Percentiles rank a stretch among this genome's conserved stretches.
Evolutionary conservation across 1,140 invertebrate genomes (phyloP).

Genomic region (Lasioglossum albipes): DNA sequence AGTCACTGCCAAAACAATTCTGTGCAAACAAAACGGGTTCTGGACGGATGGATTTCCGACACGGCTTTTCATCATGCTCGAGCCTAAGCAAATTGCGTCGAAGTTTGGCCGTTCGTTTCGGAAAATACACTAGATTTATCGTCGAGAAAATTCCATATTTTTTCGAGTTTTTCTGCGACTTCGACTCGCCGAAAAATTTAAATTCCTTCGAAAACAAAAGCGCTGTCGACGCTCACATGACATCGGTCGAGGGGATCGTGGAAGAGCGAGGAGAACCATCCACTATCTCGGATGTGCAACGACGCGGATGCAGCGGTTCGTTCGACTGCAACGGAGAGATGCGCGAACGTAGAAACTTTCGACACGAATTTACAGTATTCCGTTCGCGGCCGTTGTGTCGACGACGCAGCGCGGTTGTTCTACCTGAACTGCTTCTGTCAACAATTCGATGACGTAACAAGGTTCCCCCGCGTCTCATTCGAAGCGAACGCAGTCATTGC

Average conservation of each 20-base stretch:
- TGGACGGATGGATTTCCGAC: not conserved
- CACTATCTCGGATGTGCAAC: not conserved
- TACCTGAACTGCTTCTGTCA: conserved; percentile 16
- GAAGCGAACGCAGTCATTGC: not conserved
- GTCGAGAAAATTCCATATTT: not conserved
- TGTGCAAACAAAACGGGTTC: no score
- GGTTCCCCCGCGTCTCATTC: conserved; percentile 1
- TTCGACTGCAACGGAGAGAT: conserved; percentile 13
- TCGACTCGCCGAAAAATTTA: not conserved
- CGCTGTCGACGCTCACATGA: not conserved
- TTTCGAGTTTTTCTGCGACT: not conserved
- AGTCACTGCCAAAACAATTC: no score
- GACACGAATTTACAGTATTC: conserved; percentile 19
- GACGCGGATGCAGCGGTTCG: conserved; percentile 16
- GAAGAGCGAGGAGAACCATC: not conserved
- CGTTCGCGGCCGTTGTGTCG: not conserved
- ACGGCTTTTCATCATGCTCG: not conserved
- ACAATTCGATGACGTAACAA: conserved; percentile 23
- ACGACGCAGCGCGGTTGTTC: not conserved
- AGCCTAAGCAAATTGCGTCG: not conserved
- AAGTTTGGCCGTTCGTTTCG: not conserved
- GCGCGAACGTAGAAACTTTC: conserved; percentile 25
- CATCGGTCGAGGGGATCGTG: not conserved
- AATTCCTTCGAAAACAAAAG: not conserved
- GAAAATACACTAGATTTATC: not conserved